Conservation (phyloP, 2,888 invertebrate species). For the Stratiomys singularior region DNA sequence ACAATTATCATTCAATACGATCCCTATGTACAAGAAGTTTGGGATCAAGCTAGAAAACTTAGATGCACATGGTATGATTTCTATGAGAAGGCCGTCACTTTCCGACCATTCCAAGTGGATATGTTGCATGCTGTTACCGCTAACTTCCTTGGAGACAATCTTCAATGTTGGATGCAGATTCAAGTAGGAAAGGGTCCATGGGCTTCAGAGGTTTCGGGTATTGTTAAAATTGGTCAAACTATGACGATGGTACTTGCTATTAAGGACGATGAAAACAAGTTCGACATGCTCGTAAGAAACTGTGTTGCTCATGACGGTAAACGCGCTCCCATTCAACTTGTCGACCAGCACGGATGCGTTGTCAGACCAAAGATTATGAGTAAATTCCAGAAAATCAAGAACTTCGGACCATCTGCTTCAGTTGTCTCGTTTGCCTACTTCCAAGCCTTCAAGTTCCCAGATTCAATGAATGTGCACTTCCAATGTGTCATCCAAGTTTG, state of each 20-base stretch:
- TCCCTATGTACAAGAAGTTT: slow-evolving; percentile 93
- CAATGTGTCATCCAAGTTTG: slow-evolving; percentile 96
- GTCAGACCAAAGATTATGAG: slow-evolving; percentile 95
- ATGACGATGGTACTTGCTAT: slow-evolving; percentile 98
- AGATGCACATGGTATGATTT: slow-evolving; percentile 97
- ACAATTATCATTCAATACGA: slow-evolving; percentile 95
- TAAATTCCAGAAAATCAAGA: slow-evolving; percentile 95
- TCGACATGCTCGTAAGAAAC: slow-evolving; percentile 93
- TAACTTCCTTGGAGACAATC: slow-evolving; percentile 93
- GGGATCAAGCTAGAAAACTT: slow-evolving; percentile 91
- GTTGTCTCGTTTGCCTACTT: slow-evolving; percentile 95
- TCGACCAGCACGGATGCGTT: slow-evolving; percentile 93
- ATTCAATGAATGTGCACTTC: slow-evolving; percentile 97
- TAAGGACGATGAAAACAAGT: slow-evolving; percentile 95
- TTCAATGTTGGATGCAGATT: slow-evolving; percentile 98
- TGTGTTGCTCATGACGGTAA: slow-evolving; percentile 96
- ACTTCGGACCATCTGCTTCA: slow-evolving; percentile 93
- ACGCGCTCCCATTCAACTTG: slow-evolving; percentile 90
- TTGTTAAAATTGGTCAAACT: slow-evolving; percentile 95
- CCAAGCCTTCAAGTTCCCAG: slow-evolving; percentile 97
- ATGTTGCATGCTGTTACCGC: slow-evolving; percentile 95
- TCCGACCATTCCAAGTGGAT: slow-evolving; percentile 95
- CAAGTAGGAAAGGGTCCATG: slow-evolving; percentile 96
- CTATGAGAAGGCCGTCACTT: slow-evolving; percentile 94
- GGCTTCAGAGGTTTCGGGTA: slow-evolving; percentile 96